Evolutionary conservation across 2,797 vertebrate species (phyloP), one percentile per base, ranked within the genome.

Genomic region (Pampus argenteus): DNA sequence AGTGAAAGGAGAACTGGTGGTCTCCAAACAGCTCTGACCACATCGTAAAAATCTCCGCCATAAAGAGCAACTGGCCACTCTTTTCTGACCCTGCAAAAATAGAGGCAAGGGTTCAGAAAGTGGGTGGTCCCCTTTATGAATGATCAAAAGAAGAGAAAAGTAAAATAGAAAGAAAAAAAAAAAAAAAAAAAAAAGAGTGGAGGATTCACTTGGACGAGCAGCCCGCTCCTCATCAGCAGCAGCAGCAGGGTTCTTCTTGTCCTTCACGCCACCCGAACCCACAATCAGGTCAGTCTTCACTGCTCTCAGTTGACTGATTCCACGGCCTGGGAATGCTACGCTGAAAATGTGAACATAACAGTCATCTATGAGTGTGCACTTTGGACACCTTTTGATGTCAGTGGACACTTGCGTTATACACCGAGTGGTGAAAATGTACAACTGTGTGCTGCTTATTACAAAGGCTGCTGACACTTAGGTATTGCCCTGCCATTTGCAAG

Each of bases 51-150:
- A 88, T 91, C 88, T 86, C 88, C 31, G 74, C 89, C 90, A 91
- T 94, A 91, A 95, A 95, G 88, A 93, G 85, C 94, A 95, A 94
- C 94, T 95, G 94, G 93, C 85, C 90, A 90, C 90, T 92, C 89
- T 81, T 89, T 85, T 91, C 86, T 91, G 90, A 94, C 93, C 92
- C 89, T 92, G 90, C 90, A 82, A 89, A 94, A 94, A 93, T 92
- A 93, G 90, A 91, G 89, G 83, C 86, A 90, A 88, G 87, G 78
- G 83, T 87, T 90, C 52, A 78, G 84, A 87, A 92, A 92, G 90
- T 94, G 94, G 94, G 94, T 95, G 94, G 94, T 94, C 94, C 64
- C 34, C 49, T 84, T 84, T 87, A 87, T 87, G 85, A 82, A 86
- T 72, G 76, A 86, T 76, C 80, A 83, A 78, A 87, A 73, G 79